Evolutionary conservation across 2,797 vertebrate genomes (phyloP), one percentile per base, ranked within the genome.

Genomic region (Odontamblyopus rebecca): DNA sequence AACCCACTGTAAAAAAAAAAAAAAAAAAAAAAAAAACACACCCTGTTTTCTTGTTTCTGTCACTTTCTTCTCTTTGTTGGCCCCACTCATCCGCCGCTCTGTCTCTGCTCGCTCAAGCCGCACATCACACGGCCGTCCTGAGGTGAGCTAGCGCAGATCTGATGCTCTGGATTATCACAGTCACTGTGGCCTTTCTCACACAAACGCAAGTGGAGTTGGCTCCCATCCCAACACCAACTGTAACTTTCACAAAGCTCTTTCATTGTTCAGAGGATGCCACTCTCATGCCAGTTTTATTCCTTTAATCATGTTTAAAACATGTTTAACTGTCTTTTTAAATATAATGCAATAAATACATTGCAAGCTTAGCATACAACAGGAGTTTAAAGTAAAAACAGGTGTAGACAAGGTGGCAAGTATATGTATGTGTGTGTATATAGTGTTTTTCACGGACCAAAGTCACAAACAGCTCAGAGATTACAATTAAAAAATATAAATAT

Each of bases 121-220:
- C 84, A 92, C 86, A 69, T 93, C 93, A 89, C 80, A 90, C 60
- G 82, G 87, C 72, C 82, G 80, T 80, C 85, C 85, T 77, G 89
- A 93, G 91, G 87, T 90, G 85, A 88, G 86, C 67, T 51, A 78
- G 78, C 73, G 76, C 64, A 93, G 81, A 85, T 89, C 73, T 65
- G 82, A 75, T 91, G 83, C 77, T 90, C 86, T 85, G 64, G 80
- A 89, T 93, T 87, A 91, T 79, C 72, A 85, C 91, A 88, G 73
- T 82, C 85, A 68, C 87, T 83, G 41, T 57, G 90, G 71, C 48
- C 65, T 87, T 93, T 94, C 84, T 79, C 85, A 86, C 90, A 93
- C 75, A 67, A 67, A 50, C 75, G 61, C 84, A 73, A 81, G 84
- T 59, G 59, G 87, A 79, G 92, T 93, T 89, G 89, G 86, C 85